Evolutionary conservation across 2,113 vertebrate genomes (phyloP), one percentile per base, ranked within the genome.

Genomic region (Tetrax tetrax): DNA sequence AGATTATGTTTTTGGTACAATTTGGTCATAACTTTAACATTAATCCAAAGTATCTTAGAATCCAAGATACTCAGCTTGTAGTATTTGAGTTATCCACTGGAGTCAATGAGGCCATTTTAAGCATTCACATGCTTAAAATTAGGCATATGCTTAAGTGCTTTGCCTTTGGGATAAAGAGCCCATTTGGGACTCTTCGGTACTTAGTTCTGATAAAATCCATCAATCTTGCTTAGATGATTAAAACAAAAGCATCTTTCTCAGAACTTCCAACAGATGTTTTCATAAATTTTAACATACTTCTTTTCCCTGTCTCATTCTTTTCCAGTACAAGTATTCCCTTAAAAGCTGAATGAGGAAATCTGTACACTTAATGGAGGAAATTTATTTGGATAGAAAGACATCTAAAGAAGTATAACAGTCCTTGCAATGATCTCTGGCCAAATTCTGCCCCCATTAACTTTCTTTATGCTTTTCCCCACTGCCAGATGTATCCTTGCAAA

Each of bases 181-280:
- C 82, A 80, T 96, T 91, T 91, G 95, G 93, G 93, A 95, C 90
- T 91, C 81, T 61, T 84, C 2, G 8, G 77, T 93, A 80, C 87
- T 96, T 93, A 91, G 66, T 78, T 82, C 81, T 82, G 96, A 96
- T 96, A 96, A 97, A 96, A 92, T 78, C 89, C 91, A 95, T 97
- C 90, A 57, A 45, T 95, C 91, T 96, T 95, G 57, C 88, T 91
- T 76, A 93, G 69, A 91, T 76, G 86, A 90, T 96, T 95, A 90
- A 93, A 97, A 97, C 92, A 97, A 96, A 92, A 96, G 92, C 86
- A 95, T 96, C 90, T 87, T 96, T 96, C 92, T 96, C 88, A 89
- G 86, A 96, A 90, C 90, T 87, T 96, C 90, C 83, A 95, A 82
- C 94, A 96, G 95, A 95, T 95, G 94, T 93, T 96, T 97, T 95